Conservation (phyloP, 1,140 invertebrate species). For the Dendroctonus valens region DNA sequence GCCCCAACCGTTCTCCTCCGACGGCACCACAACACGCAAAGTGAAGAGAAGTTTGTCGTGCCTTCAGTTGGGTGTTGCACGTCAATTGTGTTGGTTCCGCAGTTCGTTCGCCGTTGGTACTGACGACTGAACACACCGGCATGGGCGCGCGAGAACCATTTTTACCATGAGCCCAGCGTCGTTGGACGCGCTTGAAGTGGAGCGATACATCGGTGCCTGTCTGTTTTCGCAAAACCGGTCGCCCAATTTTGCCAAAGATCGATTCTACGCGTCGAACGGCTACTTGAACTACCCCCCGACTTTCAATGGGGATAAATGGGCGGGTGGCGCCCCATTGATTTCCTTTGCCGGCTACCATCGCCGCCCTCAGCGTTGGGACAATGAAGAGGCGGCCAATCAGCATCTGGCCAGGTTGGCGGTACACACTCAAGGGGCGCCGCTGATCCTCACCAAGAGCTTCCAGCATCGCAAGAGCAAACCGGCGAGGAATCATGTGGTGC, state of each 20-base stretch:
- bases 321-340: conserved; percentile 45
- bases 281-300: conserved; percentile 39
- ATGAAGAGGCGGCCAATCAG: conserved; percentile 35
- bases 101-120: too few species aligned
- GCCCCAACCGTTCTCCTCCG: conserved; percentile 9
- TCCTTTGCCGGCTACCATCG: conserved; percentile 41
- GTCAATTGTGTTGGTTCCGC: conserved; percentile 14
- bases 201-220: conserved; percentile 66
- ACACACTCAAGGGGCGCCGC: conserved; percentile 73
- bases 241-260: conserved; percentile 45
- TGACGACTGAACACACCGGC: background rate
- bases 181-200: conserved; percentile 58
- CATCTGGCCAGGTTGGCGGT: conserved; percentile 64
- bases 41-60: conserved; percentile 5
- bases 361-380: conserved; percentile 4
- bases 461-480: conserved; percentile 43
- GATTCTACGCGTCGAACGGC: conserved; percentile 34
- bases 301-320: conserved; percentile 48
- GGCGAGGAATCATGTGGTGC: conserved; percentile 23
- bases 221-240: conserved; percentile 58
- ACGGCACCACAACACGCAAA: conserved; percentile 26
- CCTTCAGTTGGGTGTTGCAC: conserved; percentile 23
- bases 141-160: conserved; percentile 10
- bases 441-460: conserved; percentile 63
- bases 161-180: conserved; percentile 61